Evolutionary conservation across 2,797 vertebrate species (phyloP).

Genomic region (Leuciscus waleckii): DNA sequence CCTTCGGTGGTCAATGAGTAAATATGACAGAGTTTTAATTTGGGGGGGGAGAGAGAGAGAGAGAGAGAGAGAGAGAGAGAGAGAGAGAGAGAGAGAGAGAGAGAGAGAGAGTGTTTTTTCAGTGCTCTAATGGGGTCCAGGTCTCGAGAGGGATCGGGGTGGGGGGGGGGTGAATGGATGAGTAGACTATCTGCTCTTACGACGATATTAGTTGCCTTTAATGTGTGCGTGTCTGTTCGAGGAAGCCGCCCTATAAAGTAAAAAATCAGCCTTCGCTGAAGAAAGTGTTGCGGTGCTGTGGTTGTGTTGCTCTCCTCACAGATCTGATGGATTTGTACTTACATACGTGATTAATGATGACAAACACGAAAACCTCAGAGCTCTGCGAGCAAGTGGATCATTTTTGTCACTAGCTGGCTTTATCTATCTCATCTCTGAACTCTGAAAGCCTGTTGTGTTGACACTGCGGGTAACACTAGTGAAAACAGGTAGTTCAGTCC

Average conservation of each 20-base stretch:
- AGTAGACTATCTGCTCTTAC: too few species aligned
- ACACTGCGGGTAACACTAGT: slow-evolving; percentile 40
- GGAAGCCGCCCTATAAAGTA: slow-evolving; percentile 11
- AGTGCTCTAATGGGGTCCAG: too few species aligned
- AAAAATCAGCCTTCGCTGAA: slow-evolving; percentile 48
- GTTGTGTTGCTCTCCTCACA: slow-evolving; percentile 48
- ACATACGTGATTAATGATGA: slow-evolving; percentile 66
- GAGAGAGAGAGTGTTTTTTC: too few species aligned
- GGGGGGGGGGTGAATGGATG: neutral
- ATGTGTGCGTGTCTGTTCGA: neutral
- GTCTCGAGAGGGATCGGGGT: too few species aligned
- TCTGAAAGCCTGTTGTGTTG: slow-evolving; percentile 41
- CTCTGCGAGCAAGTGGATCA: slow-evolving; percentile 45
- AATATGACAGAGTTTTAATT: neutral
- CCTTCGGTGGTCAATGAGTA: neutral
- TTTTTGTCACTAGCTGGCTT: slow-evolving; percentile 71
- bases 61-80: too few species aligned
- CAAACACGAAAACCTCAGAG: slow-evolving; percentile 65
- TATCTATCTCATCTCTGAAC: slow-evolving; percentile 68
- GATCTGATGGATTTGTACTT: slow-evolving; percentile 24
- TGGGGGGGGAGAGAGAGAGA: neutral
- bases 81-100: too few species aligned
- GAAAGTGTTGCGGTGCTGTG: slow-evolving; percentile 41
- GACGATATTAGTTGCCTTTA: too few species aligned
- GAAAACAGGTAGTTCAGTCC: slow-evolving; percentile 64